Evolutionary conservation across 2,113 vertebrate species (phyloP).

Genomic region (Actenoides hombroni): DNA sequence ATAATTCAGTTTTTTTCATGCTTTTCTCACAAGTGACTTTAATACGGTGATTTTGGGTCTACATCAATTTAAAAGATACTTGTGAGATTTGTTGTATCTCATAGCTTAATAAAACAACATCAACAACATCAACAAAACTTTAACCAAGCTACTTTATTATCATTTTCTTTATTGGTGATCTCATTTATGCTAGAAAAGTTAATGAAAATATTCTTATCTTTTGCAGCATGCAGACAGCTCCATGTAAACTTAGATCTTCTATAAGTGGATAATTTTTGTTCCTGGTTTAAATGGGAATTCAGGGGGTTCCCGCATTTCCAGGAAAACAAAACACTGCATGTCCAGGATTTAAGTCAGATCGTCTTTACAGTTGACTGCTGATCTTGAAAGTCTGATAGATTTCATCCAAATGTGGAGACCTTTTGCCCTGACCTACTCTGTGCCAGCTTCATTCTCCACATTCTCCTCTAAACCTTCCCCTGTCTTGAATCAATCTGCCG

Average conservation of each 20-base stretch:
- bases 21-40: not conserved
- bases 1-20: not conserved
- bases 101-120: not conserved
- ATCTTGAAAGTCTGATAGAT: not conserved
- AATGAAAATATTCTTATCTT: not conserved
- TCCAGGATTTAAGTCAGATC: not conserved
- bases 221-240: not conserved
- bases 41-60: not conserved
- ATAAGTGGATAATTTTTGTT: not conserved
- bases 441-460: not conserved
- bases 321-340: not conserved
- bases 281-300: not conserved
- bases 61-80: not conserved
- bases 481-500: not conserved
- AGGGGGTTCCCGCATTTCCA: not conserved
- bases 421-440: fast-evolving
- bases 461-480: not conserved
- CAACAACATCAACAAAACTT: not conserved
- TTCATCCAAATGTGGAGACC: not conserved
- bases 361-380: not conserved
- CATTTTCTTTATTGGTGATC: not conserved
- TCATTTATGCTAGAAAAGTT: not conserved
- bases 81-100: not conserved
- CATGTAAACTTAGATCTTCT: not conserved
- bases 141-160: not conserved